Evolutionary conservation across 1,140 invertebrate species (phyloP).

Genomic region (Halictus rubicundus): DNA sequence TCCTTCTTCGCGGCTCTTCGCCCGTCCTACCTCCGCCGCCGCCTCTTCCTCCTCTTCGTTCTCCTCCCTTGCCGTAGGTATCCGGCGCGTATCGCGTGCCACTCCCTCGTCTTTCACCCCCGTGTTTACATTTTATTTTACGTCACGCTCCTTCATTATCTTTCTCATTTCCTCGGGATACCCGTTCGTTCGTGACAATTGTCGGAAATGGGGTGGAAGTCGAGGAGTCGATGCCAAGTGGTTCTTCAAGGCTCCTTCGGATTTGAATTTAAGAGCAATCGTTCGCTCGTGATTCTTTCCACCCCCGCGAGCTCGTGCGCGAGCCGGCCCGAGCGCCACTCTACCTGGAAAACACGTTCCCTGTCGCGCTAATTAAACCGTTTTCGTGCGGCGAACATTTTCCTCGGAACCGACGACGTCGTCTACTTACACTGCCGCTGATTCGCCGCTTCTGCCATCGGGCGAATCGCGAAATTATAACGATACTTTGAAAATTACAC

Average conservation of each 20-base stretch:
- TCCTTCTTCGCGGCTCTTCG: no score
- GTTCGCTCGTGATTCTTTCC: constrained; percentile 12
- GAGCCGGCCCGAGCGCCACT: neutral
- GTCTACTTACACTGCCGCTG: no score
- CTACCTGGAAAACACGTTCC: neutral
- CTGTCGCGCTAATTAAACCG: neutral
- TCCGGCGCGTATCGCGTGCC: constrained; percentile 33
- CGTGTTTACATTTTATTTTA: constrained; percentile 73
- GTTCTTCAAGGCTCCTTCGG: constrained; percentile 53
- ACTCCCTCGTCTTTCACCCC: constrained; percentile 42
- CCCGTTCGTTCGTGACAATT: constrained; percentile 65
- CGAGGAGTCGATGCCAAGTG: constrained; percentile 60
- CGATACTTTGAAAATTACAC: no score
- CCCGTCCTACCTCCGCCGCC: constrained; percentile 11
- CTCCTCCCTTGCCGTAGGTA: neutral
- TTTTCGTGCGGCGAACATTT: neutral
- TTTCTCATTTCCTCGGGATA: constrained; percentile 67
- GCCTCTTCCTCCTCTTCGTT: neutral
- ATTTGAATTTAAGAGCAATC: constrained; percentile 52
- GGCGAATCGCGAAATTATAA: no score
- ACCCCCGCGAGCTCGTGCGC: neutral
- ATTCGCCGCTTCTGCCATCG: no score
- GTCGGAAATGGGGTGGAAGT: constrained; percentile 65
- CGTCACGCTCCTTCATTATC: constrained; percentile 69
- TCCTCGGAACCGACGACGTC: no score